phyloP scores from a whole-genome alignment of 2,888 invertebrate species.

The Sphaerophoria taeniata region DNA sequence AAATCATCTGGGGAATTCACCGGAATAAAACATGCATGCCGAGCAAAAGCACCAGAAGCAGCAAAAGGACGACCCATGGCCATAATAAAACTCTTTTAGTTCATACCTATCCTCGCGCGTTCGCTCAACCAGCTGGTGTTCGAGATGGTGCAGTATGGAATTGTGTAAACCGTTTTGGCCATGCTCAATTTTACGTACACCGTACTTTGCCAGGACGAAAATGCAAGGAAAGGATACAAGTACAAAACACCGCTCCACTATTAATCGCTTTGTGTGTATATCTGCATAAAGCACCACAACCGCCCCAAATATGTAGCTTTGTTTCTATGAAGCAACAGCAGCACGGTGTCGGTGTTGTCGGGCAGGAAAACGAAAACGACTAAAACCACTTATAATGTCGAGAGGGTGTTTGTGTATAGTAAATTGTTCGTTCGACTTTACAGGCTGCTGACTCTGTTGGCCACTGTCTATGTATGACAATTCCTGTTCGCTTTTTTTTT shows the following conservation, averaged over 20 bases:
- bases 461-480: slow-evolving; percentile 49
- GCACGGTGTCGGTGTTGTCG: background rate
- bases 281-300: slow-evolving; percentile 60
- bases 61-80: slow-evolving; percentile 37
- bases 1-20: slow-evolving; percentile 71
- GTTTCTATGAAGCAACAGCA: slow-evolving; percentile 9
- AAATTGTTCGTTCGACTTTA: slow-evolving; percentile 71
- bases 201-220: slow-evolving; percentile 40
- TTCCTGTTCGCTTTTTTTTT: slow-evolving; percentile 34
- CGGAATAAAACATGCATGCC: slow-evolving; percentile 64
- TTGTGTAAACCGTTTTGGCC: slow-evolving; percentile 60
- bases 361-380: slow-evolving; percentile 14
- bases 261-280: slow-evolving; percentile 50
- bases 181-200: slow-evolving; percentile 61
- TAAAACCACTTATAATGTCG: slow-evolving; percentile 9
- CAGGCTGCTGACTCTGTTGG: slow-evolving; percentile 35
- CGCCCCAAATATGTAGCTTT: background rate
- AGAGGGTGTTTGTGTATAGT: slow-evolving; percentile 51
- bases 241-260: slow-evolving; percentile 53
- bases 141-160: background rate
- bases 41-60: slow-evolving; percentile 18
- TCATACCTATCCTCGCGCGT: slow-evolving; percentile 23
- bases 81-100: slow-evolving; percentile 19
- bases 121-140: slow-evolving; percentile 19
- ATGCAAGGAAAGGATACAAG: slow-evolving; percentile 64